Base-by-base conservation (phyloP, 1,140 invertebrate species). In the Papilio aristodemus region DNA sequence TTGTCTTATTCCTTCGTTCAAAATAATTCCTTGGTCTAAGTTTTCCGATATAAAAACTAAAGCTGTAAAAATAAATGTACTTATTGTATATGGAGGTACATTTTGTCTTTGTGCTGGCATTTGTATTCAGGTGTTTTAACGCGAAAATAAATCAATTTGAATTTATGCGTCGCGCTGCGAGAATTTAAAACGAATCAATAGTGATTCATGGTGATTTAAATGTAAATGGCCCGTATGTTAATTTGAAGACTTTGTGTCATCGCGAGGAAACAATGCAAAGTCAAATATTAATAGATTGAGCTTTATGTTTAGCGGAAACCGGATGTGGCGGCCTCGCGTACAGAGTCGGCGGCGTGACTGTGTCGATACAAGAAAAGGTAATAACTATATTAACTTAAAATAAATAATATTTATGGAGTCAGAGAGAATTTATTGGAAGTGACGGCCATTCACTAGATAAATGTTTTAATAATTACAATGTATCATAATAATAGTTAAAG, bases 181-280 rank as follows among this genome's bases (percentile, higher is more conserved):
- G 59, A 62, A 62, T 62, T 17, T 36, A 14, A 32, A 58, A 38
- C 32, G 59, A 39, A 62, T 32, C 59, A 4, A 62, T 38, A 62
- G 36, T 62, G 59, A 62, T 62, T 38, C 32, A 62, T 62, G 14
- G 59, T 17, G 59, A 62, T 62, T 62, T 62, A 38, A 62, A 62
- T 62, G 59, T 36, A 19, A 62, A 62, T 62, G 32, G 43, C 17
- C 9, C 14, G 14, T 38, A 38, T 62, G 36, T 37, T 38, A 38
- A 38, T 19, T 0, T 36, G 43, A 8, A 8, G 7, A 46, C 14
- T 46, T 32, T 39, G 9, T 37, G 17, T 39, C 36, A 19, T 62
- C 9, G 59, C 11, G 38, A 38, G 36, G 38, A 62, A 62, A 62
- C 59, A 62, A 62, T 62, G 13, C 59, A 32, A n/a, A 36, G 27